A percentile compares a stretch with the other conserved stretches of the same genome.
phyloP scores from a whole-genome alignment of 2,797 vertebrate genomes.

The Premnoplex brunnescens region DNA sequence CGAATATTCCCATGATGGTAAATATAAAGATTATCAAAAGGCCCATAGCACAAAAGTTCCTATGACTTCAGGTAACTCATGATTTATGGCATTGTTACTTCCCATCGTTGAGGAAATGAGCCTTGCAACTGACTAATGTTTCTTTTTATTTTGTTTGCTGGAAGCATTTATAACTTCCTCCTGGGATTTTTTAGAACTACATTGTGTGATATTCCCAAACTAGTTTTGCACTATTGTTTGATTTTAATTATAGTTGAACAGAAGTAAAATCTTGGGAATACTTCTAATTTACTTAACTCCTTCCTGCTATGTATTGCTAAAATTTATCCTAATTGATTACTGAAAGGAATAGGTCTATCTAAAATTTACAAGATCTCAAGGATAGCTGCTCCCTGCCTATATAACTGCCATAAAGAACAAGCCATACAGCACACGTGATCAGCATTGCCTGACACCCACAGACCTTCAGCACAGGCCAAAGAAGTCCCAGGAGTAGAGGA shows the following conservation, averaged over 20 bases:
- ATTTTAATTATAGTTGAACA: slow-evolving; percentile 72
- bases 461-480: not conserved
- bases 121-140: slow-evolving; percentile 77
- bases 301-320: slow-evolving; percentile 20
- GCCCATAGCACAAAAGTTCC: slow-evolving; percentile 44
- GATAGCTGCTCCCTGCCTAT: not conserved
- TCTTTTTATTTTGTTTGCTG: slow-evolving; percentile 75
- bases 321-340: not conserved
- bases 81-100: slow-evolving; percentile 74
- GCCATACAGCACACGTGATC: not conserved
- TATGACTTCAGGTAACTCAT: slow-evolving; percentile 68
- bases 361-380: not conserved
- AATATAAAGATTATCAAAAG: slow-evolving; percentile 70
- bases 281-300: slow-evolving; percentile 51
- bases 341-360: not conserved
- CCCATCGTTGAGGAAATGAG: slow-evolving; percentile 74
- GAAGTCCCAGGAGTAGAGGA: not conserved
- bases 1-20: slow-evolving; percentile 45
- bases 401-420: not conserved
- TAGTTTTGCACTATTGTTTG: slow-evolving; percentile 56
- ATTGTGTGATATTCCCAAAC: slow-evolving; percentile 11
- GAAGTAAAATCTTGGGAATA: slow-evolving; percentile 60
- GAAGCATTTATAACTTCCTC: slow-evolving; percentile 75
- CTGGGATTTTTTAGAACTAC: slow-evolving; percentile 53
- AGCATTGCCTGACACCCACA: not conserved